Evolutionary conservation across 2,113 vertebrate species (phyloP).

Genomic region (Monopterus albus): DNA sequence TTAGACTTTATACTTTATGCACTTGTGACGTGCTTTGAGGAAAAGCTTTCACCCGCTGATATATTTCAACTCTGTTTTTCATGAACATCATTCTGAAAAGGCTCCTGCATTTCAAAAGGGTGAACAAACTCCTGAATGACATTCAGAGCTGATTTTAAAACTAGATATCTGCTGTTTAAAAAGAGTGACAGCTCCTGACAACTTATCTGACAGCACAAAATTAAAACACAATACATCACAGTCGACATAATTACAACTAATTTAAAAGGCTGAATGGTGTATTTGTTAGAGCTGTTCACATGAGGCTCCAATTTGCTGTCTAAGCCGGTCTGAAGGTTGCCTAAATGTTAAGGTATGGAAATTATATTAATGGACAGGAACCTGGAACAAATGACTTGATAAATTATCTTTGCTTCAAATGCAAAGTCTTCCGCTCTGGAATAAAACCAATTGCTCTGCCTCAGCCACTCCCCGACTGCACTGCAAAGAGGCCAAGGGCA

Average conservation of each 20-base stretch:
- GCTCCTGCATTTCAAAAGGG: conserved; percentile 5
- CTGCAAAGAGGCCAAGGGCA: conserved; percentile 20
- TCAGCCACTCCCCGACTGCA: conserved; percentile 9
- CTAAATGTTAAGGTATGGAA: conserved; percentile 65
- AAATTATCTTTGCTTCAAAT: conserved; percentile 48
- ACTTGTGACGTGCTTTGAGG: background rate
- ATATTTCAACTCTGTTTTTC: background rate
- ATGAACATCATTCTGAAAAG: conserved; percentile 4
- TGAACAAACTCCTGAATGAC: conserved; percentile 18
- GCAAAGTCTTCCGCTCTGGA: conserved; percentile 40
- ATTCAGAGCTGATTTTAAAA: conserved; percentile 15
- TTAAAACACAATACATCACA: background rate
- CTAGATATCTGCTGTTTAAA: background rate
- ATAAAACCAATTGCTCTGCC: conserved; percentile 17
- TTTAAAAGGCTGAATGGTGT: background rate
- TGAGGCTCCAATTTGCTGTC: conserved; percentile 20
- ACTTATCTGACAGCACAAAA: background rate
- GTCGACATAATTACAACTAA: background rate
- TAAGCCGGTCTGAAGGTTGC: conserved; percentile 39
- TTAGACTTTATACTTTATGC: background rate
- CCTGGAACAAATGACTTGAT: conserved; percentile 39
- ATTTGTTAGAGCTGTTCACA: background rate
- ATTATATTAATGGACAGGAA: conserved; percentile 52
- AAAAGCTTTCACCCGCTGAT: background rate
- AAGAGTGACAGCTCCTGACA: background rate